Conservation (phyloP, 2,113 vertebrate species). For the Spermophilus dauricus region DNA sequence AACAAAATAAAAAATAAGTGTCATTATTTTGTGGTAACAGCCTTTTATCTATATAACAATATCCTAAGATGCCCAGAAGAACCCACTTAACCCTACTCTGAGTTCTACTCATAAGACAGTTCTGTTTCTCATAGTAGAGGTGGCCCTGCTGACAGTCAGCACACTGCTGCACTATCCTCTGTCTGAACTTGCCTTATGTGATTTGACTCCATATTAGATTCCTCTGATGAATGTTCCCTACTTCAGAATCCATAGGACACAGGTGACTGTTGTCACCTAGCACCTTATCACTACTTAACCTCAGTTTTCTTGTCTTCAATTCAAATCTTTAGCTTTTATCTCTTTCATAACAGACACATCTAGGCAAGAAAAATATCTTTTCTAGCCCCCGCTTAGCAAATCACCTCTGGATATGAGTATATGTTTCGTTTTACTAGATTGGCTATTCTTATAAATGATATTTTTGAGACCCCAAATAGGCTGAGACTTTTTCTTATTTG, state of each 20-base stretch:
- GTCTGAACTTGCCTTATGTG: not conserved
- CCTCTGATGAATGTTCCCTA: not conserved
- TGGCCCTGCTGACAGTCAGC: not conserved
- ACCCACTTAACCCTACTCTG: not conserved
- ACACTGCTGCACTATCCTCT: not conserved
- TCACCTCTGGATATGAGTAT: not conserved
- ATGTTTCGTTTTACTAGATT: not conserved
- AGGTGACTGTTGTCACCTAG: not conserved
- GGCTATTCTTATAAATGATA: not conserved
- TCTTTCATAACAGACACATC: not conserved
- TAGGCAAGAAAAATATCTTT: not conserved
- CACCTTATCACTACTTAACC: not conserved
- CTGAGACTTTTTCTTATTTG: not conserved
- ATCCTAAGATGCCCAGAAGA: not conserved
- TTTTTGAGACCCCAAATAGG: not conserved
- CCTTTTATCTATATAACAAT: not conserved
- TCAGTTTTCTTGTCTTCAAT: not conserved
- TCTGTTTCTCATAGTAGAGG: not conserved
- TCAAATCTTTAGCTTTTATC: not conserved
- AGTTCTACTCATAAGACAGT: accelerated
- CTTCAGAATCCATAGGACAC: not conserved
- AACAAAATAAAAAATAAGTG: not conserved
- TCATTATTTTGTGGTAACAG: not conserved
- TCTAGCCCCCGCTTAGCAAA: not conserved
- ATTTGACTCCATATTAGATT: not conserved